Evolutionary conservation across 2,888 invertebrate species (phyloP).

Genomic region (Axea sp.): DNA sequence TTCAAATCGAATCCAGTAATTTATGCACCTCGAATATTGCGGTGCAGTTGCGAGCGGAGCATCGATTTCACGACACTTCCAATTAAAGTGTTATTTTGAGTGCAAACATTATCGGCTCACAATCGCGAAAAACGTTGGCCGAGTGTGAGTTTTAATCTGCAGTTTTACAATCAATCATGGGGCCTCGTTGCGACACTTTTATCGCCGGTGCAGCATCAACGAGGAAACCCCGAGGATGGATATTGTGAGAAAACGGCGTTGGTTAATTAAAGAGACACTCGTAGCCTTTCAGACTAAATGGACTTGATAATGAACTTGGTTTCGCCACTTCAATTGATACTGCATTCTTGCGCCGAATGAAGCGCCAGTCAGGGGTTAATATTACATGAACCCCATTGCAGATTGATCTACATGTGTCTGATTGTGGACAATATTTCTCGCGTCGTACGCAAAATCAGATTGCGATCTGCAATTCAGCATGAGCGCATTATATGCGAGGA

Average conservation of each 20-base stretch:
- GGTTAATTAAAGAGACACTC: constrained; percentile 1
- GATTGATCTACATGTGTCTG: constrained; percentile 29
- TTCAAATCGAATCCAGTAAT: constrained; percentile 9
- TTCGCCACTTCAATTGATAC: constrained; percentile 14
- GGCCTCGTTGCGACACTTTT: too few relatives aligned
- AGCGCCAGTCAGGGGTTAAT: constrained; percentile 28
- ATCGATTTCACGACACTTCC: background rate
- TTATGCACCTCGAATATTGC: background rate
- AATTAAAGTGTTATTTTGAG: constrained; percentile 17
- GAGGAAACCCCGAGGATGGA: too few relatives aligned
- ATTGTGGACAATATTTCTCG: constrained; percentile 15
- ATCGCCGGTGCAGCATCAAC: too few relatives aligned
- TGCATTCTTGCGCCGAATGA: constrained; percentile 6
- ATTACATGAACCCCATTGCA: constrained; percentile 11
- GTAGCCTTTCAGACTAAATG: background rate
- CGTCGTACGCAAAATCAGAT: constrained; percentile 16
- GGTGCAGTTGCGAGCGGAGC: background rate
- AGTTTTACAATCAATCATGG: constrained; percentile 11
- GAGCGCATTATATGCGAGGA: constrained; percentile 12
- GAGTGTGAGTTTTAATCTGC: constrained; percentile 5
- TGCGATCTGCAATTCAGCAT: constrained; percentile 31
- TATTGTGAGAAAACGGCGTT: background rate
- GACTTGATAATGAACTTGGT: constrained; percentile 20
- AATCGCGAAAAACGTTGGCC: too few relatives aligned
- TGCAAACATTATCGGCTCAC: too few relatives aligned